A percentile compares a stretch with the other conserved stretches of the same genome.
These are phyloP conservation scores for Thalassarche chlororhynchos DNA, from an alignment of 2,113 vertebrate genomes.

Conservation along the genomic window DNA sequence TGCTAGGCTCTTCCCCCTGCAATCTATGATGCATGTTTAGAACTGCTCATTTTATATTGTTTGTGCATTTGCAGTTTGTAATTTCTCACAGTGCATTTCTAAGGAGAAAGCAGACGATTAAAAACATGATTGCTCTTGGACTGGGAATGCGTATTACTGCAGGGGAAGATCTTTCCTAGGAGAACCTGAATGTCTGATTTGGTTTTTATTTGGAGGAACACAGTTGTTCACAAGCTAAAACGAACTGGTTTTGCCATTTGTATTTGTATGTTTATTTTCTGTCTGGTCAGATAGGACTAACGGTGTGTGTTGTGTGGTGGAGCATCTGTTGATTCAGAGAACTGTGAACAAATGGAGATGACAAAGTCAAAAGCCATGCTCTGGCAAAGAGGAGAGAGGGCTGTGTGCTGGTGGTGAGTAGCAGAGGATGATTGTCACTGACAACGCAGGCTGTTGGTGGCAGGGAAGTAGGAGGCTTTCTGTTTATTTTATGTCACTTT, in stretches of 20 bases:
- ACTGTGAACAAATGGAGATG: neutral
- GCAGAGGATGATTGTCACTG: neutral
- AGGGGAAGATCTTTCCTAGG: neutral
- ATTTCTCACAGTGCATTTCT: neutral
- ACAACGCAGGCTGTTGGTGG: neutral
- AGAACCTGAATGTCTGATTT: neutral
- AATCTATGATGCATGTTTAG: neutral
- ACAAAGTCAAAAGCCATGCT: neutral
- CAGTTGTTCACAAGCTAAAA: neutral
- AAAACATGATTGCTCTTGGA: neutral
- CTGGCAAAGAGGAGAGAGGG: neutral
- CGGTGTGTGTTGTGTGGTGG: neutral
- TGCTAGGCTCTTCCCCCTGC: neutral
- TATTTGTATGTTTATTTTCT: neutral
- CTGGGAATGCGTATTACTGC: neutral
- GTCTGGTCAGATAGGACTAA: neutral
- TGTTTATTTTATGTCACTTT: neutral
- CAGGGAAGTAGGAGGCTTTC: neutral
- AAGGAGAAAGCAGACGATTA: neutral
- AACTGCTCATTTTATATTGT: neutral
- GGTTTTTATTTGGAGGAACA: neutral
- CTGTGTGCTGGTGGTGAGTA: neutral
- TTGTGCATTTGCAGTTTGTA: neutral
- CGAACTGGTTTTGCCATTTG: neutral
- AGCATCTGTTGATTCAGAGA: slow-evolving; percentile 6